Evolutionary conservation across 2,888 invertebrate species (phyloP), one percentile per base, ranked within the genome.

Genomic region (Tuberolachnus salignus): DNA sequence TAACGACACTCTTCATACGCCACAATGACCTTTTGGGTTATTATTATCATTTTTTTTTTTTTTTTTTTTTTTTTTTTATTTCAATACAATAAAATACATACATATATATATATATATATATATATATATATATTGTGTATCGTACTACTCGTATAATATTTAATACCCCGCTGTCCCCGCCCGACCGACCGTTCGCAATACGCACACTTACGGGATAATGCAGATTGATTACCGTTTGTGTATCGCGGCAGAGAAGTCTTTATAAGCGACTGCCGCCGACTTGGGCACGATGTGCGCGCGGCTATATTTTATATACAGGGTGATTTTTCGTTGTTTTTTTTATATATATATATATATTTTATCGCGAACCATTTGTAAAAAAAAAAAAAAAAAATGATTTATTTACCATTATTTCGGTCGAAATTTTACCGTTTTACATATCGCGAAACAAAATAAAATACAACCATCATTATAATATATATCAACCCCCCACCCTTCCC

Each of bases 181-280:
- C 16, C 21, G 34, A 63, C 49, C 49, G 66, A 64, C 23, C 53
- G 74, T 67, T 69, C 63, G 73, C 63, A 67, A 78, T 78, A 67
- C 55, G 44, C n/a, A 21, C 63, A 21, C 46, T 44, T 53, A 64
- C 19, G 49, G 34, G 9, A 78, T 78, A 78, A 78, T 78, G 75
- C 57, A 59, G 75, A 78, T 78, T 78, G 75, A 78, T 78, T 78
- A 78, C 75, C 67, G 26, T 34, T 21, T 42, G 44, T 53, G 23
- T 42, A 44, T 42, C 13, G 6, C 34, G 34, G 34, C 44, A 9
- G 19, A 61, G 44, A 74, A 74, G 74, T 74, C 74, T 74, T 66
- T 55, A 66, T 74, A 66, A 73, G 42, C 8, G 13, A n/a, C 61
- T 2, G 11, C 34, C 34, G 11, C 34, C 34, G 34, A 34, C 34